These are phyloP conservation scores for Archips xylosteana DNA, from an alignment of 2,888 invertebrate genomes.

Conservation along the genomic window DNA sequence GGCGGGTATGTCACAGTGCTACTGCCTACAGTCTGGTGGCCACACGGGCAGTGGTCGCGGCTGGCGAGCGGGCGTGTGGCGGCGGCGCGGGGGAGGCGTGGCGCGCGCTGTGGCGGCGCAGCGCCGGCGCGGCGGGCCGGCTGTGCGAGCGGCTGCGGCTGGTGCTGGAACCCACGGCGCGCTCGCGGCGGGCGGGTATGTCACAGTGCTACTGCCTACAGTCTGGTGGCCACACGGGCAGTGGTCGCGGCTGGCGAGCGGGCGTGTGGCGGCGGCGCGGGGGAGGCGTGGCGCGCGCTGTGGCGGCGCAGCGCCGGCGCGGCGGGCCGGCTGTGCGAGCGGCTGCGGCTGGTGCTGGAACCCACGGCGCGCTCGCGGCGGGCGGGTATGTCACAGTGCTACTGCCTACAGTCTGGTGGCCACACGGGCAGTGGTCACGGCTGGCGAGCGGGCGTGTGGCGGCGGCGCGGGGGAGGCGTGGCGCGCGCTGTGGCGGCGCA, in stretches of 20 bases:
- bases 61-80: no score
- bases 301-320: conserved; percentile 83
- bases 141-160: conserved; percentile 97
- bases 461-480: conserved; percentile 82
- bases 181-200: background rate
- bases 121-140: conserved; percentile 90
- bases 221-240: no score
- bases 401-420: no score
- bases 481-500: conserved; percentile 85
- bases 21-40: no score
- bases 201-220: no score
- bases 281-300: conserved; percentile 87
- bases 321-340: conserved; percentile 96
- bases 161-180: conserved; percentile 95
- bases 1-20: no score
- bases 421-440: no score
- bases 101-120: no score
- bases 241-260: conserved; percentile 59
- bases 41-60: no score
- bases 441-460: conserved; percentile 54
- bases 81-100: no score
- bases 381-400: conserved; percentile 69
- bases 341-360: conserved; percentile 96
- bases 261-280: conserved; percentile 55
- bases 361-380: conserved; percentile 97